Base-by-base conservation (phyloP, 2,888 invertebrate genomes). In the Dolomedes plantarius region DNA sequence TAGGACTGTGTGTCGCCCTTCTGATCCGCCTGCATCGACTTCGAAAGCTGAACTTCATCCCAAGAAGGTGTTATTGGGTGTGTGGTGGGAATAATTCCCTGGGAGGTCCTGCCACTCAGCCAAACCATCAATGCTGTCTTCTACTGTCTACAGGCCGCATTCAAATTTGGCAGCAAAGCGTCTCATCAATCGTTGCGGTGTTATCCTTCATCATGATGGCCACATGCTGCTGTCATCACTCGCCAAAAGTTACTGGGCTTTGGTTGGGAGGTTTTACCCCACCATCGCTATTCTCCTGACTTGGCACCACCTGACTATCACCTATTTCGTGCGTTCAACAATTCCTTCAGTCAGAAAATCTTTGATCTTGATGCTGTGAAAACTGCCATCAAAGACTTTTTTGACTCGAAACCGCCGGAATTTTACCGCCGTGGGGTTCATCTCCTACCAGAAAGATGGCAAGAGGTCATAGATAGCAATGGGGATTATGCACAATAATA, bases 1-100 rank as follows among this genome's bases (percentile, higher is more conserved):
- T 11, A 68, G 68, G 19, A 32, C 68, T 68, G 39, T 39, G 23
- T 69, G 69, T 39, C 39, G 6, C 39, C 27, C 23, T 69, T 69
- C 39, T 19, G 23, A 36, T 23, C 39, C 6, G n/a, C n/a, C 69
- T 32, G 7, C 39, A 46, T 46, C 41, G 41, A 46, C 41, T 46
- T 46, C 41, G 41, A 46, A 46, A 89, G n/a, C n/a, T n/a, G n/a
- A n/a, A n/a, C n/a, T n/a, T n/a, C n/a, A n/a, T n/a, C n/a, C n/a
- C n/a, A n/a, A n/a, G n/a, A n/a, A n/a, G 68, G 56, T 83, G 13
- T 67, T 89, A 74, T 50, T 89, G 56, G 79, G 81, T 72, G 74
- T 89, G 16, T 89, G 77, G 85, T 89, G 88, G 81, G 88, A 86
- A 16, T 69, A 89, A 27, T 69, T 89, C 27, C 65, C 68, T 83